Evolutionary conservation across 2,797 vertebrate genomes (phyloP), one percentile per base, ranked within the genome.

Genomic region (Coregonus ussuriensis): DNA sequence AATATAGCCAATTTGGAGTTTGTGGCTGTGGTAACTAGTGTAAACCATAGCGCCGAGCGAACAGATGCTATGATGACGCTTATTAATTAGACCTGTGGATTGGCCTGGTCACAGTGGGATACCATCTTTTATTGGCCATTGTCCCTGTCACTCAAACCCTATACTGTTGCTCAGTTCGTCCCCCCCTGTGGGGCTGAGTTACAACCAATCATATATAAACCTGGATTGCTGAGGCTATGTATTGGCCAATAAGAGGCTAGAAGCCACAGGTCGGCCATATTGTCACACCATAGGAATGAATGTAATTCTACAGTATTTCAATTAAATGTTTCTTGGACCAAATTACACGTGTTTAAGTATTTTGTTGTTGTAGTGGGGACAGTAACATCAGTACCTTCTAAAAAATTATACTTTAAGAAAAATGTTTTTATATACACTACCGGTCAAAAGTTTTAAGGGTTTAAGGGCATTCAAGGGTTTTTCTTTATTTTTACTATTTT

Each of bases 61-160:
- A 78, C 77, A 74, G 56, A 79, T 77, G 77, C 77, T 72, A 68
- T 41, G 71, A 75, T 52, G 77, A 33, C 77, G 74, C 70, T 74
- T 51, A n/a, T 52, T 66, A 66, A 69, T 41, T 63, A 74, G 66
- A 47, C 68, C 4, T 74, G 35, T 75, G 77, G 77, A 74, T 74
- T 79, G 77, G 72, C 21, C 53, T 15, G 54, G 11, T 63, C 62
- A 31, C 14, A 63, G 13, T 29, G 66, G 67, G 25, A n/a, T 52
- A 29, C n/a, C 59, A 56, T 41, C 29, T 51, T 47, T 67, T 53
- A 41, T 78, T 75, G 74, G 73, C 69, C n/a, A 15, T 65, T 41
- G 65, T 56, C 35, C 18, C 37, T 18, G 65, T 82, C 81, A 79
- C 29, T 76, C 77, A 74, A 72, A 37, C 31, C 31, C 4, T 14